phyloP scores from a whole-genome alignment of 2,797 vertebrate species.

The Platalea minor region DNA sequence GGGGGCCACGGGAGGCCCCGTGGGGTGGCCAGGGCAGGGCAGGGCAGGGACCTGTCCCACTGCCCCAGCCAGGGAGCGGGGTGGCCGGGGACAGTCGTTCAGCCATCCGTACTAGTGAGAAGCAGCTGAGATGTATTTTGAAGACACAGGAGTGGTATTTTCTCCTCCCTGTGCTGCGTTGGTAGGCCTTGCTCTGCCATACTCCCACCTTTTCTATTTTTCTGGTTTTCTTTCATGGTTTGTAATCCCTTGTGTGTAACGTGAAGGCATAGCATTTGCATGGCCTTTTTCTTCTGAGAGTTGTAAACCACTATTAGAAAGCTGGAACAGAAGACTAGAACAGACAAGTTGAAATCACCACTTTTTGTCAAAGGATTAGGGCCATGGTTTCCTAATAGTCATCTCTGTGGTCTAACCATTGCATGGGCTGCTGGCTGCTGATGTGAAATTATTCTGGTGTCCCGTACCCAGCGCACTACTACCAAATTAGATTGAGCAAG shows the following conservation, averaged over 20 bases:
- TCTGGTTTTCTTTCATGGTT: background rate
- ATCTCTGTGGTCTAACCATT: background rate
- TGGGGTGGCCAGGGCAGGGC: background rate
- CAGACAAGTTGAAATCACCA: background rate
- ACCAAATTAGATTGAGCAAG: constrained; percentile 23
- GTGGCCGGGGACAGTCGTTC: background rate
- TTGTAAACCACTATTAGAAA: constrained; percentile 1
- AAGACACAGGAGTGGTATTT: background rate
- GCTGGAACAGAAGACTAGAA: background rate
- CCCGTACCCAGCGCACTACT: background rate
- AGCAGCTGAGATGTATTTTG: background rate
- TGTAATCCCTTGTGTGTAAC: background rate
- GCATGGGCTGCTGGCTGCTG: background rate
- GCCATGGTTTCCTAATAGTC: background rate
- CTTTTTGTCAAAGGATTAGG: constrained; percentile 26
- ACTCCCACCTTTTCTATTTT: background rate
- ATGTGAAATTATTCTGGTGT: background rate
- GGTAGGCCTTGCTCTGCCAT: background rate
- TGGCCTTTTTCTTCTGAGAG: background rate
- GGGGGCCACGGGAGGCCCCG: background rate
- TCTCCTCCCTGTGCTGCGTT: background rate
- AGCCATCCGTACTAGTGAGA: background rate
- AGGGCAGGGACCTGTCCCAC: background rate
- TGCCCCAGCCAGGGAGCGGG: background rate
- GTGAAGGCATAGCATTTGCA: background rate